phyloP scores from a whole-genome alignment of 2,113 vertebrate species.

The Naja naja region DNA sequence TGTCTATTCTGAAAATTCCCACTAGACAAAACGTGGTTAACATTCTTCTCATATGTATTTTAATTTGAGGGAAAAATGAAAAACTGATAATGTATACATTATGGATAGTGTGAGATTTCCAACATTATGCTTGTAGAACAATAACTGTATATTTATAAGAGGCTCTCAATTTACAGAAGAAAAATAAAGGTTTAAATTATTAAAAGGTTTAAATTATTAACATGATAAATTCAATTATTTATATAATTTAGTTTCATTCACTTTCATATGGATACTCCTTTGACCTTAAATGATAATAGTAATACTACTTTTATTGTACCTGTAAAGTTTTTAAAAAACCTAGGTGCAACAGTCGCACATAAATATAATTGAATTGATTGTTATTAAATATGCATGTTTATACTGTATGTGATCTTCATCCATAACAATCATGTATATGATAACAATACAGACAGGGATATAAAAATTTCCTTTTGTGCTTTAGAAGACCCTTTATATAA shows the following conservation, averaged over 20 bases:
- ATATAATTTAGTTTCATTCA: neutral
- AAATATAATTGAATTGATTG: neutral
- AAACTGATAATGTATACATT: too few relatives aligned
- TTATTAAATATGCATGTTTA: neutral
- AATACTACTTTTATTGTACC: neutral
- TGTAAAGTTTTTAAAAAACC: neutral
- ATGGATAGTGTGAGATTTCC: too few relatives aligned
- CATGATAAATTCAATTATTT: neutral
- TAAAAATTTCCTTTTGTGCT: neutral
- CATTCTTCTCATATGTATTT: too few relatives aligned
- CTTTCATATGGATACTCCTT: neutral
- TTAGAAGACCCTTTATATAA: neutral
- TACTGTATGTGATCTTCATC: neutral
- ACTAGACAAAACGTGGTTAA: too few relatives aligned
- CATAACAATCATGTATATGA: too few relatives aligned
- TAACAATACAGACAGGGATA: neutral
- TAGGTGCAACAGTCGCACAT: neutral
- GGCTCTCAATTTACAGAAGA: neutral
- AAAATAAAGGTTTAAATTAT: neutral
- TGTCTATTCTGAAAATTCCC: too few relatives aligned
- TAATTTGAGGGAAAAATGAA: too few relatives aligned
- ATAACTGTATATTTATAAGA: neutral
- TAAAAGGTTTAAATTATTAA: neutral
- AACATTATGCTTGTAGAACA: too few relatives aligned
- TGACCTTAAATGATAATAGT: neutral